Conservation (phyloP, 2,888 invertebrate species). For the Netelia melanura region DNA sequence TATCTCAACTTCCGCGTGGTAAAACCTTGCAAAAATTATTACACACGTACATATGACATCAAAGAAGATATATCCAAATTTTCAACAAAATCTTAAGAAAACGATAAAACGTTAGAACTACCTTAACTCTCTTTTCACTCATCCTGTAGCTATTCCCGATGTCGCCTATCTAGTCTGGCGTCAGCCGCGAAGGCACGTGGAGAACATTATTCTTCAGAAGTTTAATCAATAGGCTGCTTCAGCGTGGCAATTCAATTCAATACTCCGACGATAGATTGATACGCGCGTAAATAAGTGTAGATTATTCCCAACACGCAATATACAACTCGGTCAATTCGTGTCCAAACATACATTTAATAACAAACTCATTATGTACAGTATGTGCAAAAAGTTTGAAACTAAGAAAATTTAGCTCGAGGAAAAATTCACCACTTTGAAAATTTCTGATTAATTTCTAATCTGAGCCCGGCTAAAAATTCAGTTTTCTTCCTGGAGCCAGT, state of each 20-base stretch:
- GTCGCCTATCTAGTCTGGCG: not conserved
- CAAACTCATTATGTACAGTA: constrained; percentile 55
- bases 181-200: not conserved
- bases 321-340: constrained; percentile 3
- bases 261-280: not conserved
- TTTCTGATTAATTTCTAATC: not conserved
- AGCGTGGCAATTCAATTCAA: constrained; percentile 20
- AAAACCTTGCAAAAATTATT: no score
- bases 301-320: not conserved
- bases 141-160: constrained; percentile 26
- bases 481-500: not conserved
- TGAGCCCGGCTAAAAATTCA: not conserved
- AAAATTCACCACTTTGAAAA: not conserved
- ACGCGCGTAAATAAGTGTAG: not conserved
- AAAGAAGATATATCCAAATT: no score
- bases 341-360: constrained; percentile 45
- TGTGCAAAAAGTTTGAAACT: constrained; percentile 20
- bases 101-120: not conserved
- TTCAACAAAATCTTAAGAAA: no score
- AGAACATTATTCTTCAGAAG: not conserved
- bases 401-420: not conserved
- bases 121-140: not conserved
- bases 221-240: not conserved
- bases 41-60: no score
- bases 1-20: no score